Conservation (phyloP, 2,113 vertebrate genomes). For the Amia ocellicauda region DNA sequence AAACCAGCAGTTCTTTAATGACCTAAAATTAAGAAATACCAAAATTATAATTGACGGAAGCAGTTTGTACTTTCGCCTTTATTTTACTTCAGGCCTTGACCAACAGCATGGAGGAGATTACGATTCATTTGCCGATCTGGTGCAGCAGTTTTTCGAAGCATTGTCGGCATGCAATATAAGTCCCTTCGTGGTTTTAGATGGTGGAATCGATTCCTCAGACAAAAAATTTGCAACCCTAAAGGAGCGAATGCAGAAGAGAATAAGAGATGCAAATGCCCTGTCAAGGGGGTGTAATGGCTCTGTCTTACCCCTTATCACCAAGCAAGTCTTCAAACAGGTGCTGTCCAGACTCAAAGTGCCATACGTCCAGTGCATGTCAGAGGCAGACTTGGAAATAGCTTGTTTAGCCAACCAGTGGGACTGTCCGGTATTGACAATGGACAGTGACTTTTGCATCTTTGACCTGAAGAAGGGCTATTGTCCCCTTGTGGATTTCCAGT, state of each 20-base stretch:
- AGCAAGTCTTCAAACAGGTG: conserved; percentile 78
- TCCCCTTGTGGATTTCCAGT: conserved; percentile 78
- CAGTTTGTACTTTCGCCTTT: conserved; percentile 80
- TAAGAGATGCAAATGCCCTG: conserved; percentile 69
- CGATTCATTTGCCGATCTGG: conserved; percentile 62
- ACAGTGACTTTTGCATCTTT: conserved; percentile 94
- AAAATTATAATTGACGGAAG: conserved; percentile 83
- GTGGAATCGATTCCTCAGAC: conserved; percentile 77
- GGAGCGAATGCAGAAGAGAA: conserved; percentile 70
- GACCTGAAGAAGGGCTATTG: conserved; percentile 81
- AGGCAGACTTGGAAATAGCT: conserved; percentile 88
- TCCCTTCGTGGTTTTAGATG: conserved; percentile 85
- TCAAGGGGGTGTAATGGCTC: conserved; percentile 62
- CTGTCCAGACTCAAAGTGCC: conserved; percentile 66
- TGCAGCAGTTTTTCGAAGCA: conserved; percentile 69
- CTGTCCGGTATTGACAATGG: conserved; percentile 84
- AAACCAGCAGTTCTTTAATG: conserved; percentile 66
- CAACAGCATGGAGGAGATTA: conserved; percentile 84
- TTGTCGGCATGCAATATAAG: conserved; percentile 71
- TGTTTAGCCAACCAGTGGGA: conserved; percentile 83
- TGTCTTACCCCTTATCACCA: conserved; percentile 74
- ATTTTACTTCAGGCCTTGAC: conserved; percentile 70
- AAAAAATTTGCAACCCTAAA: conserved; percentile 80
- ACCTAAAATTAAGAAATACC: conserved; percentile 74
- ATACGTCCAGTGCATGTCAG: conserved; percentile 80